These are phyloP conservation scores for Globodera rostochiensis DNA, from an alignment of 1,140 invertebrate genomes.

Conservation along the genomic window DNA sequence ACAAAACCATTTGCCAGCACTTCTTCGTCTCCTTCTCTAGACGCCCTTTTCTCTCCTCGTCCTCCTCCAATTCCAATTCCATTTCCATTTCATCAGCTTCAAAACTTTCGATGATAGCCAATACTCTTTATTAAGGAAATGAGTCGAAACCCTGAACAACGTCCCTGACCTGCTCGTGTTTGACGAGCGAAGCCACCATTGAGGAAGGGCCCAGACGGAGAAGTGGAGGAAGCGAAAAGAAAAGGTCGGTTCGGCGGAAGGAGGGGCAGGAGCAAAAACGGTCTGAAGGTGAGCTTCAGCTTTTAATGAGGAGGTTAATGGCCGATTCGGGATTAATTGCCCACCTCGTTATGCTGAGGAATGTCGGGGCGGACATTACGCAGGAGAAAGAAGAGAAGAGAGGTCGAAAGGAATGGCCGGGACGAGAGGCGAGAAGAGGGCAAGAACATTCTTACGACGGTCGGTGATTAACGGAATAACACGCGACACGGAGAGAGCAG, in stretches of 20 bases:
- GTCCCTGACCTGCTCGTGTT: not conserved
- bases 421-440: too few species aligned
- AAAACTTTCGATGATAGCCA: conserved; percentile 15
- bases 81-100: not conserved
- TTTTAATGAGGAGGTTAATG: too few species aligned
- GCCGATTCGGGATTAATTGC: too few species aligned
- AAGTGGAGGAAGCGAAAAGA: conserved; percentile 21
- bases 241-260: not conserved
- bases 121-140: not conserved
- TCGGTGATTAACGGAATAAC: too few species aligned
- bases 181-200: conserved; percentile 7
- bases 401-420: not conserved
- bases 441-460: too few species aligned
- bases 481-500: too few species aligned
- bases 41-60: not conserved
- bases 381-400: not conserved
- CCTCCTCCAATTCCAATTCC: not conserved
- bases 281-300: not conserved
- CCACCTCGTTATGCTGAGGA: not conserved
- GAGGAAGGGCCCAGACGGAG: not conserved
- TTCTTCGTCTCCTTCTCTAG: not conserved
- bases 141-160: not conserved
- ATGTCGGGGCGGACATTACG: not conserved
- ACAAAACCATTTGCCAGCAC: conserved; percentile 13
- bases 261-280: not conserved